Base-by-base conservation (phyloP, 1,140 invertebrate species). In the Diprion similis region DNA sequence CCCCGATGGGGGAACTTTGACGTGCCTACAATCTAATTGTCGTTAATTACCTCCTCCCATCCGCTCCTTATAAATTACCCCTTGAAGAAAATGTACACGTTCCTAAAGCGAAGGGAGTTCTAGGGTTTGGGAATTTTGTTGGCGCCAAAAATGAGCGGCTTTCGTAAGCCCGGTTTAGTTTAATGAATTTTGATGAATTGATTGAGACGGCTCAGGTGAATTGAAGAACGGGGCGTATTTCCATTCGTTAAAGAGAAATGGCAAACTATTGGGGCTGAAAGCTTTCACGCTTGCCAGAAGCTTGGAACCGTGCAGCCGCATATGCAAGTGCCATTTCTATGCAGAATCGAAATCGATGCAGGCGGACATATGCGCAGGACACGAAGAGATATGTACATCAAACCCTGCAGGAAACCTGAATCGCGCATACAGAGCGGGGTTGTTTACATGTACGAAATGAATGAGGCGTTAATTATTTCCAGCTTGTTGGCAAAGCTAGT, bases 401-500 rank as follows among this genome's bases (percentile, higher is more conserved):
- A 59, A 59, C 24, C 51, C 51, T 17, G 24, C 24, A 37, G 11
- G 51, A 59, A 59, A 59, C 51, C 51, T 59, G n/a, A 15, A 59
- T 59, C 51, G 51, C 51, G 8, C 51, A 15, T 59, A 59, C 24
- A 17, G 51, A 59, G 51, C 51, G n/a, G 51, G n/a, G 17, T 19
- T 68, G 66, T 68, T 68, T 70, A 46, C 69, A 46, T n/a, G 66
- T 47, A 37, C 15, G 47, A 66, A 47, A 65, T 59, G 71, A 46
- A 10, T 68, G n/a, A 66, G 45, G 59, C 68, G 76, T 80, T 81
- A 81, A 80, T 80, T 81, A 79, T 78, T 78, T 78, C 72, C 71
- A 80, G 66, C 72, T 80, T 78, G 75, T 80, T 74, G 73, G 67
- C 47, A 73, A 19, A n/a, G 73, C 19, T 73, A 76, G 76, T 80